Conservation (phyloP, 2,113 vertebrate genomes). For the Hypomesus transpacificus region DNA sequence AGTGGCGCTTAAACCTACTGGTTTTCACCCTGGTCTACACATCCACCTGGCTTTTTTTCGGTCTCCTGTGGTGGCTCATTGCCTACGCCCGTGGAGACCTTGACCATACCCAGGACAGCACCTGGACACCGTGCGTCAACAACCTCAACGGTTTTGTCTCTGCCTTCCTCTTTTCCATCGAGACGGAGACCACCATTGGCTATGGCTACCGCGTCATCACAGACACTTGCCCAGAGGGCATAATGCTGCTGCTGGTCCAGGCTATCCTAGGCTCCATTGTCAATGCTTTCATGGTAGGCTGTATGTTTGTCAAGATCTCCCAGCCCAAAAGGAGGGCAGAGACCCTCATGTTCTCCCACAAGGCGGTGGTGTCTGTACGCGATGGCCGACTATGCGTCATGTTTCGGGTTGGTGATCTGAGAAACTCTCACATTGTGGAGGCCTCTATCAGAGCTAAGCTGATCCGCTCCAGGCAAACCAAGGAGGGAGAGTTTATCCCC, state of each 20-base stretch:
- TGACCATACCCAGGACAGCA: constrained; percentile 75
- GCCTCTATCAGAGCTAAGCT: constrained; percentile 86
- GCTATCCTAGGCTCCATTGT: constrained; percentile 88
- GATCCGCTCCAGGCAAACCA: constrained; percentile 85
- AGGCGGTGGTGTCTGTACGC: constrained; percentile 80
- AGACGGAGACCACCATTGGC: constrained; percentile 85
- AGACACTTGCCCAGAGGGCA: constrained; percentile 83
- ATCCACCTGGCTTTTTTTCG: constrained; percentile 85
- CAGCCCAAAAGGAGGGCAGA: constrained; percentile 85
- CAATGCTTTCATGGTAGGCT: constrained; percentile 88
- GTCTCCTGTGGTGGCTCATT: constrained; percentile 86
- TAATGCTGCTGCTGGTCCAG: constrained; percentile 79
- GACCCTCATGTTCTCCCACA: constrained; percentile 84
- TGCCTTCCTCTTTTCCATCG: constrained; percentile 85
- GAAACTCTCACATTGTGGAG: constrained; percentile 86
- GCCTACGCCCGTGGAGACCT: constrained; percentile 82
- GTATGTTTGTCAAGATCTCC: constrained; percentile 90
- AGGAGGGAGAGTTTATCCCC: constrained; percentile 86
- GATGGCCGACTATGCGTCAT: constrained; percentile 82
- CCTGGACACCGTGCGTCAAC: constrained; percentile 83
- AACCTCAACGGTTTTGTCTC: constrained; percentile 86
- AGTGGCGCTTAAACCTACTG: constrained; percentile 83
- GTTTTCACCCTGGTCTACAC: constrained; percentile 85
- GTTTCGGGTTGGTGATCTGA: constrained; percentile 85
- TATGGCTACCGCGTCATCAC: constrained; percentile 85